Percentiles rank a stretch among this genome's conserved stretches.
phyloP scores from a whole-genome alignment of 2,888 invertebrate genomes.

The Hydrotaea diabolus region DNA sequence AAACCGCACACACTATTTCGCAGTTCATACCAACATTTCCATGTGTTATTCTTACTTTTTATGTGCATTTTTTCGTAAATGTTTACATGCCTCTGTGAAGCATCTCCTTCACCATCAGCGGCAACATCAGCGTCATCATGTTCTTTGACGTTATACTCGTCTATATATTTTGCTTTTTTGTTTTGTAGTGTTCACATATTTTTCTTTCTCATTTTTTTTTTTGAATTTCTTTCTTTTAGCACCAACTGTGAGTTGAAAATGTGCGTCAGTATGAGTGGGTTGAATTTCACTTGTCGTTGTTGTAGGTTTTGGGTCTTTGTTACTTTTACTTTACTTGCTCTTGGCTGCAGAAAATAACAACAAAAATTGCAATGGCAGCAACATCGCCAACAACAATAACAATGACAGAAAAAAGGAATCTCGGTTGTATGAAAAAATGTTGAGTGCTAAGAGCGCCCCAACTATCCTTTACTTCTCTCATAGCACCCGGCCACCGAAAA shows the following conservation, averaged over 20 bases:
- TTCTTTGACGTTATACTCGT: background rate
- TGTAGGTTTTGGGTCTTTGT: conserved; percentile 7
- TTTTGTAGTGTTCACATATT: background rate
- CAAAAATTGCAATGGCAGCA: background rate
- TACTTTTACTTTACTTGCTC: conserved; percentile 16
- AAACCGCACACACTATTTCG: background rate
- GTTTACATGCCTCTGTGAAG: background rate
- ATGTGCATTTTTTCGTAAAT: background rate
- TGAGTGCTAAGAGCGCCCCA: background rate
- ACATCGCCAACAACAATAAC: background rate
- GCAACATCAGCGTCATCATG: background rate
- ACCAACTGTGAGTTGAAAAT: conserved; percentile 17
- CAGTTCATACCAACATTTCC: background rate
- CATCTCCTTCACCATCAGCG: background rate
- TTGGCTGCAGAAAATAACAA: background rate
- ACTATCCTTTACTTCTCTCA: background rate
- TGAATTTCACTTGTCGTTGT: background rate
- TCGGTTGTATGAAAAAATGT: background rate
- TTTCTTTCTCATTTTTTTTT: background rate
- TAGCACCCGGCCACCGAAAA: background rate
- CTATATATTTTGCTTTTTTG: background rate
- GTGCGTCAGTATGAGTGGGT: background rate
- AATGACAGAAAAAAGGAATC: background rate
- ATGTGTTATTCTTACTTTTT: conserved; percentile 16
- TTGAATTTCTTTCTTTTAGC: background rate